Evolutionary conservation across 2,797 vertebrate species (phyloP).

Genomic region (Rhinella marina): DNA sequence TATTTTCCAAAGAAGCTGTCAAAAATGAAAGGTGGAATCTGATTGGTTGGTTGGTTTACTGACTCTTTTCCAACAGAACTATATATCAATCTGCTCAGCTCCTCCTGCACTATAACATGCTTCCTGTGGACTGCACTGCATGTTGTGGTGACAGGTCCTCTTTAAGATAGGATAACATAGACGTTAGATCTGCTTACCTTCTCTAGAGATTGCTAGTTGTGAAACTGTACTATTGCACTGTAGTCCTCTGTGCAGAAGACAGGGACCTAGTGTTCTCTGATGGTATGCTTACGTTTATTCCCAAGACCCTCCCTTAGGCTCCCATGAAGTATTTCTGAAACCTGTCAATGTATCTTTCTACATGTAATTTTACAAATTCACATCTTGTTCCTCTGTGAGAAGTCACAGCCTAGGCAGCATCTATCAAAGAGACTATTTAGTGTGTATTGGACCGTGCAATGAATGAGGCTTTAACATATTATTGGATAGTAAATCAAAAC

Average conservation of each 20-base stretch:
- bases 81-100: too few species aligned
- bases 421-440: slow-evolving; percentile 42
- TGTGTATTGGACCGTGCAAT: slow-evolving; percentile 1
- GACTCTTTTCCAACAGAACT: too few species aligned
- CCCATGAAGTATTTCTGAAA: neutral
- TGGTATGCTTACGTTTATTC: neutral
- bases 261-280: slow-evolving; percentile 4
- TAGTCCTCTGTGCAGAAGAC: neutral
- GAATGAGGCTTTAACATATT: slow-evolving; percentile 25
- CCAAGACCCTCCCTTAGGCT: neutral
- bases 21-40: too few species aligned
- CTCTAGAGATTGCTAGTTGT: neutral
- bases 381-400: neutral
- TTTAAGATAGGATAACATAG: neutral
- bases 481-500: slow-evolving; percentile 14
- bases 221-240: neutral
- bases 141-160: too few species aligned
- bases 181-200: neutral
- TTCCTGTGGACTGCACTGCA: too few species aligned
- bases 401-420: neutral
- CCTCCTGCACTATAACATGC: too few species aligned
- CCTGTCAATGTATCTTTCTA: neutral
- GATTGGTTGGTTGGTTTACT: too few species aligned
- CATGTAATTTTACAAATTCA: neutral
- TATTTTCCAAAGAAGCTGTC: too few species aligned